Conservation (phyloP, 2,797 vertebrate genomes). For the Brotula barbata region DNA sequence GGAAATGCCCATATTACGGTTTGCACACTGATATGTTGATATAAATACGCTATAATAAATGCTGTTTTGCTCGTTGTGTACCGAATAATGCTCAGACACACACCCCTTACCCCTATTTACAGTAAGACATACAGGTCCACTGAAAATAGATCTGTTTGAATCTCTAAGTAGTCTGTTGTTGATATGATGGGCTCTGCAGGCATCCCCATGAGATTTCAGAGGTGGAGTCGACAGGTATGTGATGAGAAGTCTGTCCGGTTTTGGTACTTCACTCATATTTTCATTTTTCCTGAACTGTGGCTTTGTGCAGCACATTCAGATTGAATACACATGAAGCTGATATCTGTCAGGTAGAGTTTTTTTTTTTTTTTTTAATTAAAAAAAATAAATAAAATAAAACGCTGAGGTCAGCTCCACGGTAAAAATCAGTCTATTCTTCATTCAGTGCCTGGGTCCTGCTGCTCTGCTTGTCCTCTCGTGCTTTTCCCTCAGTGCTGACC, state of each 20-base stretch:
- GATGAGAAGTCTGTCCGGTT: conserved; percentile 57
- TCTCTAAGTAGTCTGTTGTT: conserved; percentile 31
- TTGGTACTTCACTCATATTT: conserved; percentile 53
- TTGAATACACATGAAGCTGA: conserved; percentile 51
- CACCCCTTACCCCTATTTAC: no score
- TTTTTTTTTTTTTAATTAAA: no score
- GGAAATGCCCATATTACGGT: no score
- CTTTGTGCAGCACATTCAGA: conserved; percentile 37
- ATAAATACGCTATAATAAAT: no score
- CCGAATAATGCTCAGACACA: no score
- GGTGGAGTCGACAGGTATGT: conserved; percentile 55
- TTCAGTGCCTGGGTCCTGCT: conserved; percentile 65
- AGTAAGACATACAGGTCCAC: conserved; percentile 1
- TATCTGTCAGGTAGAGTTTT: conserved; percentile 57
- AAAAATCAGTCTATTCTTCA: conserved; percentile 68
- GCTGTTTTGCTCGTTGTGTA: no score
- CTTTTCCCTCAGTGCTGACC: conserved; percentile 71
- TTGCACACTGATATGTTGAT: no score
- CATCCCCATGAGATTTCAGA: no score
- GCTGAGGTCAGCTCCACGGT: conserved; percentile 63
- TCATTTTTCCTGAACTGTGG: conserved; percentile 50
- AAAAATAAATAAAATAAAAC: no score
- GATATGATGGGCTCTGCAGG: no score
- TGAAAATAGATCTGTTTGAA: conserved; percentile 41
- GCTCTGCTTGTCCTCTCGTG: conserved; percentile 61